Base-by-base conservation (phyloP, 92 coral and sea anemone species). In the Ricordea florida region DNA sequence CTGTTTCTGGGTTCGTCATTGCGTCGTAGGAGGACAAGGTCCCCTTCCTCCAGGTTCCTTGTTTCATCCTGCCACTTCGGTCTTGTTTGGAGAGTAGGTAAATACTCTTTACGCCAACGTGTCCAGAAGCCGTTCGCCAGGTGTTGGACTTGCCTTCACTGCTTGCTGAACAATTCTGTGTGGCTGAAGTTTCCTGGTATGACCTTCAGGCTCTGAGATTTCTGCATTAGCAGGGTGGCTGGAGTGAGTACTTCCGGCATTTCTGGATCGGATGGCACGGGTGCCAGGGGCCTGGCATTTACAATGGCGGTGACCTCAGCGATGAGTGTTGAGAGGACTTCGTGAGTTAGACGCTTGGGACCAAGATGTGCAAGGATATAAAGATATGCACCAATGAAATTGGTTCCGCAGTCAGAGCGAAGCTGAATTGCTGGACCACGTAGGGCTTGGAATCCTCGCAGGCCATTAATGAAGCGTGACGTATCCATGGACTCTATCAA, bases 201-300 rank as follows among this genome's bases (percentile, higher is more conserved):
- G 15, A 59, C 42, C 15, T 61, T 45, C 37, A 61, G 29, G 35
- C 6, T 6, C 26, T 23, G 10, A 5, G 66, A n/a, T 43, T 77
- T 77, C 44, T 63, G 76, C 11, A 79, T 66, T 4, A 77, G 76
- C 35, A 66, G 15, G 6, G 66, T 66, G 47, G 66, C 77, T 2
- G 77, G 82, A 1, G 77, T 63, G 24, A 63, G 82, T 11, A 76
- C n/a, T 35, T 76, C 76, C 34, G 82, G 82, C 50, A 42, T 31
- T 0, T 34, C 40, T 29, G 82, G 76, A 18, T 75, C 82, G 2
- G 60, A 0, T 4, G 75, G 52, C 20, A 74, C 81, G 0, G 75
- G 81, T 1, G 46, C 46, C 0, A 74, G 45, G 4, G 81, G 81
- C 20, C 81, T 58, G 28, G 69, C 61, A 31, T 74, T 74, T 11